Percentiles rank a stretch among this genome's conserved stretches.
Conservation (phyloP, 2,888 invertebrate species). For the Alentia gelatinosa region DNA sequence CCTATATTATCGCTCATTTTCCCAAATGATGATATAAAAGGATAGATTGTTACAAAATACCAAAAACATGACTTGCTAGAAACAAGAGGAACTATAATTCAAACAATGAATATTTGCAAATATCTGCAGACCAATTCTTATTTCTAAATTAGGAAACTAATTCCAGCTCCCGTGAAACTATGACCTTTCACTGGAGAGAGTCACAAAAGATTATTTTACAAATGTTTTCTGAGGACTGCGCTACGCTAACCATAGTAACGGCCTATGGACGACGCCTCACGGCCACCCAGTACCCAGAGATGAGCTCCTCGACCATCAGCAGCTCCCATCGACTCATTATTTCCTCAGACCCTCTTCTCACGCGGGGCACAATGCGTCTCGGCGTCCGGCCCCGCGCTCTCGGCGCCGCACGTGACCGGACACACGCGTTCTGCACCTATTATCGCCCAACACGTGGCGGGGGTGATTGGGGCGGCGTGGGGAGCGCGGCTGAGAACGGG, state of each 20-base stretch:
- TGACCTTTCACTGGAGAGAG: background rate
- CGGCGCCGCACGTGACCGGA: constrained; percentile 13
- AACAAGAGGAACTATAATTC: no score
- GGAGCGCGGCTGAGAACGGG: background rate
- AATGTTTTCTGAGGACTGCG: no score
- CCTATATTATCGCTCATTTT: no score
- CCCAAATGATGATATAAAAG: no score
- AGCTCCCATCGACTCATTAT: constrained; percentile 29
- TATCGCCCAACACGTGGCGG: constrained; percentile 47
- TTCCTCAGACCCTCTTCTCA: constrained; percentile 36
- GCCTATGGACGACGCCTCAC: no score
- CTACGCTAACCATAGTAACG: no score
- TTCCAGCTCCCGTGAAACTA: background rate
- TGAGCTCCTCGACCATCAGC: background rate
- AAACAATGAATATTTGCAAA: no score
- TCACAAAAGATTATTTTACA: no score
- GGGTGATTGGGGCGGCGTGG: background rate
- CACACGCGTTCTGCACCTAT: constrained; percentile 45
- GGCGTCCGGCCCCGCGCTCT: background rate
- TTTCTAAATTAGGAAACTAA: no score
- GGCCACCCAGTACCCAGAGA: background rate
- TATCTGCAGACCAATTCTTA: no score
- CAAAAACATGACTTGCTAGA: no score
- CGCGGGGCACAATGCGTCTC: background rate
- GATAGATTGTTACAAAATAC: no score